A percentile compares a stretch with the other conserved stretches of the same genome.
phyloP scores from a whole-genome alignment of 2,797 vertebrate genomes.

The Linurgus olivaceus region DNA sequence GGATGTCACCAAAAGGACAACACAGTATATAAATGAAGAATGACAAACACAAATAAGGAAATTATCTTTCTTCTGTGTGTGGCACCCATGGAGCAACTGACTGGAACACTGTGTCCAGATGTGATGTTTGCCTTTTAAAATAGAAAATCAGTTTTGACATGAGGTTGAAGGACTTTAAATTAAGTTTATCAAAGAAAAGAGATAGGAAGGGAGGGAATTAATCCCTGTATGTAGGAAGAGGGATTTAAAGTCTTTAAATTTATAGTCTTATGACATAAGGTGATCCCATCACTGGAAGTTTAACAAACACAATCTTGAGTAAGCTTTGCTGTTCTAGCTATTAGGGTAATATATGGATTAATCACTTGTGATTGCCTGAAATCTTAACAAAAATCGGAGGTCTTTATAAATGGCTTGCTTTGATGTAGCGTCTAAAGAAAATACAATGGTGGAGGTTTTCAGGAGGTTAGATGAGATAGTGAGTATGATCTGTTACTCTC shows the following conservation, averaged over 20 bases:
- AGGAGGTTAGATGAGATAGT: slow-evolving; percentile 5
- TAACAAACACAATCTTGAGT: not conserved
- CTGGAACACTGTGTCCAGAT: not conserved
- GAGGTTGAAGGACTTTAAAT: not conserved
- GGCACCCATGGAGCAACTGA: not conserved
- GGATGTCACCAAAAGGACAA: not conserved
- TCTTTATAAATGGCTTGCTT: not conserved
- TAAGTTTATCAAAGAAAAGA: not conserved
- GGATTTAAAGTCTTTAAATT: not conserved
- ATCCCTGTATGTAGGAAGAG: not conserved
- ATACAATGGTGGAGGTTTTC: not conserved
- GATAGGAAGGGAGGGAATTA: not conserved
- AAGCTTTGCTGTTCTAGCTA: not conserved
- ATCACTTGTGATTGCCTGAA: not conserved
- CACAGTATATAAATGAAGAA: not conserved
- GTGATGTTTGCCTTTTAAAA: not conserved
- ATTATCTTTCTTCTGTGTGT: not conserved
- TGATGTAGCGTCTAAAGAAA: not conserved
- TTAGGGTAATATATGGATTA: not conserved
- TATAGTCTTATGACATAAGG: not conserved
- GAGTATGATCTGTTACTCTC: not conserved
- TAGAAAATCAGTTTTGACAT: not conserved
- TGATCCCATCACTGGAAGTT: not conserved
- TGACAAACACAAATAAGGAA: not conserved
- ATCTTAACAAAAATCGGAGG: not conserved